phyloP scores from a whole-genome alignment of 2,797 vertebrate genomes.

The Scolopax rusticola region DNA sequence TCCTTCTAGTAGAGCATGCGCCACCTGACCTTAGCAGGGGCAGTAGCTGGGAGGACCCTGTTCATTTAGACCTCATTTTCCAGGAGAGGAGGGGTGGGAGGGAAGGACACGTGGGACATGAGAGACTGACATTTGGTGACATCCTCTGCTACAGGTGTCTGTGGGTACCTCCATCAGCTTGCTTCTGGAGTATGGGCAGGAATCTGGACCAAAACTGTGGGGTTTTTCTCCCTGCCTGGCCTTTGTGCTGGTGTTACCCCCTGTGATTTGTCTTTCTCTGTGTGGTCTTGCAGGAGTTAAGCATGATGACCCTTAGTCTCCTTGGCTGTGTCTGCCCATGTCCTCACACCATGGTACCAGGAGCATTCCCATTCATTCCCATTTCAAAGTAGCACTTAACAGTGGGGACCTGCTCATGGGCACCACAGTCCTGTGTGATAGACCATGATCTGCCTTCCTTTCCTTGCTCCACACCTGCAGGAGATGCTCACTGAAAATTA shows the following conservation, averaged over 20 bases:
- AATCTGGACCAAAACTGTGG: neutral
- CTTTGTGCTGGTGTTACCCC: neutral
- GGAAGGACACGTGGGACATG: neutral
- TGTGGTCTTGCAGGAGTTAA: neutral
- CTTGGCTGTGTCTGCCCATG: neutral
- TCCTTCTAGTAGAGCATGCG: neutral
- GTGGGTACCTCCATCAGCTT: neutral
- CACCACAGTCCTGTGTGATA: neutral
- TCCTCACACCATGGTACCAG: neutral
- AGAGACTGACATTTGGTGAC: neutral
- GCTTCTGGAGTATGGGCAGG: neutral
- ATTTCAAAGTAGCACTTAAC: neutral
- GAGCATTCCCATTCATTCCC: neutral
- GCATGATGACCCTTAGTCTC: neutral
- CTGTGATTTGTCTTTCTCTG: neutral
- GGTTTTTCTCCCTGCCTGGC: neutral
- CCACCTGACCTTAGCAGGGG: neutral
- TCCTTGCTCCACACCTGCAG: neutral
- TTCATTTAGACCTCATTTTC: neutral
- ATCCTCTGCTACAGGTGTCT: neutral
- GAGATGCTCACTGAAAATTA: neutral
- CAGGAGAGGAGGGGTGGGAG: accelerated
- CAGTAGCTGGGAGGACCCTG: neutral
- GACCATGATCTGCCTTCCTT: neutral
- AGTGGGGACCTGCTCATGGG: neutral